Percentiles rank a stretch among this genome's conserved stretches.
Evolutionary conservation across 2,888 invertebrate genomes (phyloP).

Genomic region (Sturmia bella): DNA sequence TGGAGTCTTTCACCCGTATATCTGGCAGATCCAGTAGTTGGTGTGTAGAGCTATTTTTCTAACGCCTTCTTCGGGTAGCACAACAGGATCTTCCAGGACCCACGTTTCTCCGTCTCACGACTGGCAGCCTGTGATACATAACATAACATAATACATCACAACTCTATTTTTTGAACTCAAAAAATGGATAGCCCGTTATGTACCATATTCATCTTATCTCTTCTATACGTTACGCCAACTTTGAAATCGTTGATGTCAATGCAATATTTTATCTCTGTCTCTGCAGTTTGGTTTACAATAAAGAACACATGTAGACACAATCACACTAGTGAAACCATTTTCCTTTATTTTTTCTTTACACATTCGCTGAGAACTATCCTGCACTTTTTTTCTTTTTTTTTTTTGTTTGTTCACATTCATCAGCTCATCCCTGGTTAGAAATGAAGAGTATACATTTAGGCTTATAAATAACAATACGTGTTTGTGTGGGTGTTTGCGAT

Average conservation of each 20-base stretch:
- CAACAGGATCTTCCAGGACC: too few species aligned
- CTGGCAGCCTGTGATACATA: too few species aligned
- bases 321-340: neutral
- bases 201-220: slow-evolving; percentile 2
- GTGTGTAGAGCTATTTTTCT: too few species aligned
- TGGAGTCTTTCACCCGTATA: too few species aligned
- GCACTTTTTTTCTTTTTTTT: too few species aligned
- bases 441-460: slow-evolving; percentile 34
- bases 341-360: neutral
- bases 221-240: neutral
- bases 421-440: neutral
- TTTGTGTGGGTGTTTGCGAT: neutral
- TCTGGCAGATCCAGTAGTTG: too few species aligned
- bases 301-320: neutral
- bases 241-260: neutral
- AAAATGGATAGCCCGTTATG: too few species aligned
- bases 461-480: neutral
- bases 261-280: slow-evolving; percentile 7
- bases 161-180: too few species aligned
- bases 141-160: neutral
- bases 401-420: too few species aligned
- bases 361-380: neutral
- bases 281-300: neutral
- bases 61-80: too few species aligned
- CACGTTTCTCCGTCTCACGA: too few species aligned